Evolutionary conservation across 2,797 vertebrate species (phyloP), one percentile per base, ranked within the genome.

Genomic region (Pantherophis alleghaniensis): DNA sequence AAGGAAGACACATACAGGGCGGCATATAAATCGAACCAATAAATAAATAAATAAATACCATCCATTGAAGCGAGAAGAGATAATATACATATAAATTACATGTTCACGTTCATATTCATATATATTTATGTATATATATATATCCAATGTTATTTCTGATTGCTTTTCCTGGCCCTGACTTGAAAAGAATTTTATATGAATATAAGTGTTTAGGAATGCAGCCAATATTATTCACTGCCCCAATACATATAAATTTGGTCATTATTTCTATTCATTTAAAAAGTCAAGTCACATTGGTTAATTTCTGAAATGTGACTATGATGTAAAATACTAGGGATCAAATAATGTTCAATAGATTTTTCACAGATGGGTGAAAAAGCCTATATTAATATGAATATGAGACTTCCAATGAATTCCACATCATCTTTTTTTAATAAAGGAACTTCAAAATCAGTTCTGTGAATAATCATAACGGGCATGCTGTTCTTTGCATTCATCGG

Each of bases 401-500:
- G 60, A 83, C 20, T 60, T 61, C 42, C 22, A 60, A 69, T 57
- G 89, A 37, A 56, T 69, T 93, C 37, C 69, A 2, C 2, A 87
- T 51, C 28, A 32, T 42, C 37, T 90, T 10, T 60, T 89, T 89
- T 60, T 32, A 28, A 28, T 60, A 83, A 26, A 26, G 13, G 53
- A 56, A 20, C 66, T 51, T 79, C 56, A 86, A 83, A 61, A 37
- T n/a, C 66, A 59, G n/a, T 53, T 83, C 37, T 83, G 74, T 47
- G 37, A 83, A 83, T 83, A 83, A 83, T 47, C 74, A 83, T 95
- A 95, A 60, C 93, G 37, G 92, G 93, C 26, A 2, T 22, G 2
- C 83, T 95, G 91, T 93, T 96, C 56, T 95, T 24, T 88, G 51
- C 88, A 24, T 92, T 96, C 91, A 95, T 10, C 91, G 5, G n/a